These are phyloP conservation scores for Hylyphantes graminicola DNA, from an alignment of 1,140 invertebrate genomes.

Conservation along the genomic window DNA sequence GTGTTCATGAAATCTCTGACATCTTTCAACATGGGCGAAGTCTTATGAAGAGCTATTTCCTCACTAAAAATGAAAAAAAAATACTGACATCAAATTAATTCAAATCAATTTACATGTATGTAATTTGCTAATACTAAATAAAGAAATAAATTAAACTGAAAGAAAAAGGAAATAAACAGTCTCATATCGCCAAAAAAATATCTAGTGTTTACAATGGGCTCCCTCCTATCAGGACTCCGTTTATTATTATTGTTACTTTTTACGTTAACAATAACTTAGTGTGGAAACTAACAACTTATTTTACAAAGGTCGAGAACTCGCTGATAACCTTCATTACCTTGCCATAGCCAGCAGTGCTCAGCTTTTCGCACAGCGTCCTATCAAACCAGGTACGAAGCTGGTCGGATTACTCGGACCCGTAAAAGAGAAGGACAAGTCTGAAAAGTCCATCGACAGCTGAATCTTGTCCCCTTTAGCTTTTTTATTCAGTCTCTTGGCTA, in stretches of 20 bases:
- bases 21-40: neutral
- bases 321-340: neutral
- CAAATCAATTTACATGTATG: no score
- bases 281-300: no score
- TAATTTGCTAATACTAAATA: no score
- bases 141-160: no score
- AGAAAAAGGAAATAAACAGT: no score
- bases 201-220: no score
- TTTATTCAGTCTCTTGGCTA: constrained; percentile 21
- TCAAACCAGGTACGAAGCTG: neutral
- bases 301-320: neutral
- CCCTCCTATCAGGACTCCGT: no score
- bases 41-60: constrained; percentile 30
- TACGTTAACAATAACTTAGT: no score
- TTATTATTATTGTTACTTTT: no score
- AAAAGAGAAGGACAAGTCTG: neutral
- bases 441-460: constrained; percentile 10
- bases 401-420: neutral
- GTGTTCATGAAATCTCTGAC: constrained; percentile 31
- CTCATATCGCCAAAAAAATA: no score
- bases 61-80: neutral
- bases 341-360: constrained; percentile 19
- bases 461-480: neutral
- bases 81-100: no score
- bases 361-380: neutral